Conservation (phyloP, 2,797 vertebrate genomes). For the Tangara arthus region DNA sequence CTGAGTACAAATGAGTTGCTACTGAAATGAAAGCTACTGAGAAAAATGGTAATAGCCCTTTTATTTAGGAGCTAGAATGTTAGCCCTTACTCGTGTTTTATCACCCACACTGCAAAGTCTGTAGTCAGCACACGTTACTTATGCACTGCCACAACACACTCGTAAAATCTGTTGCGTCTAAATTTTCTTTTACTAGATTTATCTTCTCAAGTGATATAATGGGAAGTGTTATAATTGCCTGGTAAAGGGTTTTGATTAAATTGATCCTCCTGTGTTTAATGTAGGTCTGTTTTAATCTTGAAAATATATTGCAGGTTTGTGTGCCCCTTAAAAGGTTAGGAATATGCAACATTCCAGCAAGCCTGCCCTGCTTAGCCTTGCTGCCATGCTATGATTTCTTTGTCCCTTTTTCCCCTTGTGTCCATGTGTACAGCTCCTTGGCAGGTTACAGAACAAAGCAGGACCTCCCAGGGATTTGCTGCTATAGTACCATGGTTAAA, state of each 20-base stretch:
- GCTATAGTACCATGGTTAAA: neutral
- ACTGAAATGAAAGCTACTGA: neutral
- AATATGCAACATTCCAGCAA: neutral
- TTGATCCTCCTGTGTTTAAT: neutral
- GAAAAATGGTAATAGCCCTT: neutral
- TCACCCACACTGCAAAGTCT: neutral
- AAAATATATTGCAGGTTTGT: neutral
- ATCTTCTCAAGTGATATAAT: neutral
- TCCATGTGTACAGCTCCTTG: neutral
- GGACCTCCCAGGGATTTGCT: neutral
- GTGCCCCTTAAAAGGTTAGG: neutral
- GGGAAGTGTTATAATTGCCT: neutral
- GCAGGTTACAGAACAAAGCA: neutral
- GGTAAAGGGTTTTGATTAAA: neutral
- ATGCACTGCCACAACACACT: neutral
- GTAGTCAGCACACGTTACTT: neutral
- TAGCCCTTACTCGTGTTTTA: neutral
- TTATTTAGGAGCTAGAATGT: neutral
- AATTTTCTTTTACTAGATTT: neutral
- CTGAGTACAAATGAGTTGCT: neutral
- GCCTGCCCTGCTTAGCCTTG: neutral
- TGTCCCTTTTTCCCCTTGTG: neutral
- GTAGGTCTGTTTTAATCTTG: neutral
- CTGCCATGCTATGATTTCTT: fast-evolving
- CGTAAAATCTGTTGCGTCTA: neutral